A percentile compares a stretch with the other conserved stretches of the same genome.
Conservation (phyloP, 37 sponge, comb jelly and placozoan species). For the Corticium candelabrum region DNA sequence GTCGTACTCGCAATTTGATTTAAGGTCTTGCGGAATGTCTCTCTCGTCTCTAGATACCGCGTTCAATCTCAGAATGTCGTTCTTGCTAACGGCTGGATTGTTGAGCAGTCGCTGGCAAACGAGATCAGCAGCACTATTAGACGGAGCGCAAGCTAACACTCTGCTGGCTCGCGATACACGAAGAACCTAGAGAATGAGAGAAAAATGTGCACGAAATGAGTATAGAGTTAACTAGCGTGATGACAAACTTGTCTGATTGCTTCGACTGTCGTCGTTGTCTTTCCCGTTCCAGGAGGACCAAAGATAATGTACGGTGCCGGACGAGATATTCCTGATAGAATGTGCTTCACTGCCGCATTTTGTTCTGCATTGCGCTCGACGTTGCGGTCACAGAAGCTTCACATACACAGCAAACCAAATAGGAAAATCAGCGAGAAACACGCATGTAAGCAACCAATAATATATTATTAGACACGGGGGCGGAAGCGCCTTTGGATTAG, state of each 20-base stretch:
- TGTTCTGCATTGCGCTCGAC: constrained; percentile 37
- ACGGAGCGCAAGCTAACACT: constrained; percentile 1
- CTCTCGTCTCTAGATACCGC: background rate
- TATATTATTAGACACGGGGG: too few species aligned
- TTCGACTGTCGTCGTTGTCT: constrained; percentile 68
- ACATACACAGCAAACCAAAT: background rate
- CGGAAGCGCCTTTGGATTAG: too few species aligned
- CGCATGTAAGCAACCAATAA: too few species aligned
- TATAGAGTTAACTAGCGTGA: background rate
- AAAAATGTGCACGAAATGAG: background rate
- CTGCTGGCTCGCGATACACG: background rate
- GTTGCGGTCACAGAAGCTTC: background rate
- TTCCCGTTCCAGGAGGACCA: constrained; percentile 83
- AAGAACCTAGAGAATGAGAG: background rate
- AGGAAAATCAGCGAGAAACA: too few species aligned
- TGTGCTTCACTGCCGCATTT: constrained; percentile 32
- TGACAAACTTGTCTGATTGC: constrained; percentile 56
- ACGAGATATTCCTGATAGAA: constrained; percentile 40
- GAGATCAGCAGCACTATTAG: constrained; percentile 5
- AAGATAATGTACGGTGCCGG: constrained; percentile 66
- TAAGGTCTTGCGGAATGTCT: background rate
- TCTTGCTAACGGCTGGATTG: background rate
- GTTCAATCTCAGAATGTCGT: background rate
- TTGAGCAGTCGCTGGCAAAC: background rate
- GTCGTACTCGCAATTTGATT: too few species aligned